A percentile compares a stretch with the other conserved stretches of the same genome.
phyloP scores from a whole-genome alignment of 1,140 invertebrate species.

The Medauroidea extradentata region DNA sequence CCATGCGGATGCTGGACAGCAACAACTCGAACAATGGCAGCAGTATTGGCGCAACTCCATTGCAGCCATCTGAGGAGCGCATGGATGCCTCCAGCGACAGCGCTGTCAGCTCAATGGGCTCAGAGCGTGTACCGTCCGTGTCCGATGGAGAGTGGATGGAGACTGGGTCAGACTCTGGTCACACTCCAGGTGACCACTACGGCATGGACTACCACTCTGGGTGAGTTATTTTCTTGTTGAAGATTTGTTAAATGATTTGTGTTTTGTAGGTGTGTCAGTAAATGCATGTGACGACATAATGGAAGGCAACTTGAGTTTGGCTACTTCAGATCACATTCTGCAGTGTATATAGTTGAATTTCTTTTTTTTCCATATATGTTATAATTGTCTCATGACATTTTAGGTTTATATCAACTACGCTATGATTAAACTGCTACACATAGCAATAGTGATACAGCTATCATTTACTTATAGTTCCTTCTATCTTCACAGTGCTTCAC shows the following conservation, averaged over 20 bases:
- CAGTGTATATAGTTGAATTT: background rate
- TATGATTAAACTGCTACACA: no score
- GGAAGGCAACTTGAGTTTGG: no score
- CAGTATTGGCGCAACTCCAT: conserved; percentile 18
- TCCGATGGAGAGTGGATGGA: conserved; percentile 88
- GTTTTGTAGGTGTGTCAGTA: no score
- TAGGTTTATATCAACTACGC: no score
- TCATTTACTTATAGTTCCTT: no score
- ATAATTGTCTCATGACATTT: no score
- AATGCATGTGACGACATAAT: no score
- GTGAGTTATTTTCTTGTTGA: no score
- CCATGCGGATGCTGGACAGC: conserved; percentile 75
- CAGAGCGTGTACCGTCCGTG: conserved; percentile 78
- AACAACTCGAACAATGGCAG: conserved; percentile 44
- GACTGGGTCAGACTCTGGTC: conserved; percentile 75
- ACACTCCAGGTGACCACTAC: conserved; percentile 54
- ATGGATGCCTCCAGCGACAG: conserved; percentile 80
- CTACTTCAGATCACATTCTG: no score
- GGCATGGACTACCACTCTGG: conserved; percentile 47
- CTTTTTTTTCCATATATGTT: background rate
- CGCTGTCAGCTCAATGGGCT: conserved; percentile 87
- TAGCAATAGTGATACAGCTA: no score
- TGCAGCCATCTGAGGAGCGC: conserved; percentile 51
- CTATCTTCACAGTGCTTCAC: no score
- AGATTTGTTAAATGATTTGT: no score